Evolutionary conservation across 2,113 vertebrate genomes (phyloP).

Genomic region (Epinephelus cyanopodus): DNA sequence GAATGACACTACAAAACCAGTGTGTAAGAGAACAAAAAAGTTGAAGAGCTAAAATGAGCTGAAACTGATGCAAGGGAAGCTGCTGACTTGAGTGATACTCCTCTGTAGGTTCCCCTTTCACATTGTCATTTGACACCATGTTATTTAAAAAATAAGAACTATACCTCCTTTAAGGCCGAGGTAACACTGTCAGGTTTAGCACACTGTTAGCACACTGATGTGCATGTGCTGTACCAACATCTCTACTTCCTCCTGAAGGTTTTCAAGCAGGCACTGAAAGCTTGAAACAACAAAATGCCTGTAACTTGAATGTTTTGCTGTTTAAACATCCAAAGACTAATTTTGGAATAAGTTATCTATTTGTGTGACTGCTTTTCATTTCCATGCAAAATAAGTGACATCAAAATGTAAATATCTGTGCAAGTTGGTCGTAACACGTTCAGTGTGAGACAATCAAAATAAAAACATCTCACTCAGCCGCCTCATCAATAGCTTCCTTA

Average conservation of each 20-base stretch:
- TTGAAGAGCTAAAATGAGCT: neutral
- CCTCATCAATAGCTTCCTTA: slow-evolving; percentile 35
- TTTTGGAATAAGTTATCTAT: neutral
- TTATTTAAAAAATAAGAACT: neutral
- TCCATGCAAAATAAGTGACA: neutral
- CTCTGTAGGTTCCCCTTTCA: neutral
- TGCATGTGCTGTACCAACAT: neutral
- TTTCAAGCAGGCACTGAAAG: neutral
- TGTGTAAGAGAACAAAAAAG: no score
- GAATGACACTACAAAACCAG: no score
- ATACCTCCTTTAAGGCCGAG: no score
- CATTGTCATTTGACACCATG: neutral
- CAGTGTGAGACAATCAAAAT: slow-evolving; percentile 21
- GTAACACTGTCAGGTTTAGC: neutral
- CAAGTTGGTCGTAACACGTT: neutral
- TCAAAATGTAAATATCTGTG: slow-evolving; percentile 1
- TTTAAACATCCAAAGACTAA: neutral
- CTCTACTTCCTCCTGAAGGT: neutral
- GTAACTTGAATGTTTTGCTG: neutral
- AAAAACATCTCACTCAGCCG: slow-evolving; percentile 43
- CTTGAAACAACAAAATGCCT: neutral
- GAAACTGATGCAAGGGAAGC: neutral
- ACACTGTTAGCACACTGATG: neutral
- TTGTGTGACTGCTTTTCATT: neutral
- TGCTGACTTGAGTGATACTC: no score